These are phyloP conservation scores for Ceriagrion tenellum DNA, from an alignment of 2,888 invertebrate genomes.

Conservation along the genomic window DNA sequence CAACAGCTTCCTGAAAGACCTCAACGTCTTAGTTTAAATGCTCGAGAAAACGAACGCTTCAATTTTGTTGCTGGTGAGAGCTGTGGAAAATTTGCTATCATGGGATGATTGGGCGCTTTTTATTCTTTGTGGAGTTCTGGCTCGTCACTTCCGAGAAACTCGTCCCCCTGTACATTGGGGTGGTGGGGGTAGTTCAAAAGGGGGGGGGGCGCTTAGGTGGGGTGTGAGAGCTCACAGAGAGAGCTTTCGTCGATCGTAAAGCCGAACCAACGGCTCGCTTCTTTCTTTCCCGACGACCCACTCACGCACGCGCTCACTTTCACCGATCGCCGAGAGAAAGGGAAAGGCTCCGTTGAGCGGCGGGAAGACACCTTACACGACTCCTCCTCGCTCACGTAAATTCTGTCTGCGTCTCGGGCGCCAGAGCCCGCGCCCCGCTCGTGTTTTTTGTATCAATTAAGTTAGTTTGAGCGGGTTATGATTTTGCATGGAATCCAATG, in stretches of 20 bases:
- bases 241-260: conserved; percentile 57
- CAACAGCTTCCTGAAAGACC: too few relatives aligned
- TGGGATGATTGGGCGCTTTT: not conserved
- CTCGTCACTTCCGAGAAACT: conserved; percentile 60
- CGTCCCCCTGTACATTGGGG: not conserved
- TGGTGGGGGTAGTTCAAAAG: too few relatives aligned
- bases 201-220: not conserved
- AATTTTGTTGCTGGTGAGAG: not conserved
- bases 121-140: not conserved
- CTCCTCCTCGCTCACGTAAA: conserved; percentile 1
- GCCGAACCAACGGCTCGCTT: conserved; percentile 57
- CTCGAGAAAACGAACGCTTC: conserved; percentile 20
- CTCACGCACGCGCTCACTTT: conserved; percentile 25
- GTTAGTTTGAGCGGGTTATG: too few relatives aligned
- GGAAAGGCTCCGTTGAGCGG: not conserved
- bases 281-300: not conserved
- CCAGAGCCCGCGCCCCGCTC: not conserved
- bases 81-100: not conserved
- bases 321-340: conserved; percentile 26
- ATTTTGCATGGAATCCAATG: too few relatives aligned
- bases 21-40: not conserved
- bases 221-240: not conserved
- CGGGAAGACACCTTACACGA: not conserved
- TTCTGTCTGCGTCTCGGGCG: not conserved
- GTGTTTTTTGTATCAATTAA: not conserved